Evolutionary conservation across 2,797 vertebrate species (phyloP).

Genomic region (Borostomias antarcticus): DNA sequence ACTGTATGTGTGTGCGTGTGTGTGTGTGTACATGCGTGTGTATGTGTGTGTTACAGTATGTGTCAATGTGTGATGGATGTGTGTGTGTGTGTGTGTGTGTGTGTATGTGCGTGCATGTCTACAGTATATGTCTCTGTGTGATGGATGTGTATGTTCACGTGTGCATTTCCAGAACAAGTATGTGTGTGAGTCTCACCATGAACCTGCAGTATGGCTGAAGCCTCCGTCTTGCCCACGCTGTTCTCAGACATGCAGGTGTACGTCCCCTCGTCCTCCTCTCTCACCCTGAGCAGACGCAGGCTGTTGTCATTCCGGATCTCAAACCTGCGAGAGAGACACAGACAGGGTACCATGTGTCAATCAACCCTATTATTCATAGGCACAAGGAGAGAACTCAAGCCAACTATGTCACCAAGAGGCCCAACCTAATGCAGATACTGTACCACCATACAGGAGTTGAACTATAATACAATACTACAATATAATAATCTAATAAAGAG

Average conservation of each 20-base stretch:
- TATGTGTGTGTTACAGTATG: too few species aligned
- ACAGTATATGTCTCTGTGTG: constrained; percentile 15
- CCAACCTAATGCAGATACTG: too few species aligned
- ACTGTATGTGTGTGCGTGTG: constrained; percentile 22
- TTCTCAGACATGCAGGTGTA: constrained; percentile 96
- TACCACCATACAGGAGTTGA: too few species aligned
- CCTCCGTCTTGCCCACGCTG: constrained; percentile 91
- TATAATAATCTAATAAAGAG: too few species aligned
- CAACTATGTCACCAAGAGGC: too few species aligned
- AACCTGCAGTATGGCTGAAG: constrained; percentile 88
- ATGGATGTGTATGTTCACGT: background rate
- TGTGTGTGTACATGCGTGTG: constrained; percentile 17
- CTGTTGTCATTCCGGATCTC: constrained; percentile 91
- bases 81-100: constrained; percentile 6
- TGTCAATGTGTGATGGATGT: too few species aligned
- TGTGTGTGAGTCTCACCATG: constrained; percentile 79
- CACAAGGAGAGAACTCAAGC: too few species aligned
- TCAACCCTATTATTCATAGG: too few species aligned
- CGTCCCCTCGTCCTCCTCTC: constrained; percentile 88
- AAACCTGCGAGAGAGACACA: constrained; percentile 76
- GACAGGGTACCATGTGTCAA: too few species aligned
- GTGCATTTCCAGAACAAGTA: constrained; percentile 7
- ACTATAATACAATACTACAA: too few species aligned
- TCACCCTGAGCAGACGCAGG: constrained; percentile 82
- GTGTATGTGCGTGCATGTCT: background rate